These are phyloP conservation scores for Oedothorax gibbosus DNA, from an alignment of 1,140 invertebrate genomes.

Conservation along the genomic window DNA sequence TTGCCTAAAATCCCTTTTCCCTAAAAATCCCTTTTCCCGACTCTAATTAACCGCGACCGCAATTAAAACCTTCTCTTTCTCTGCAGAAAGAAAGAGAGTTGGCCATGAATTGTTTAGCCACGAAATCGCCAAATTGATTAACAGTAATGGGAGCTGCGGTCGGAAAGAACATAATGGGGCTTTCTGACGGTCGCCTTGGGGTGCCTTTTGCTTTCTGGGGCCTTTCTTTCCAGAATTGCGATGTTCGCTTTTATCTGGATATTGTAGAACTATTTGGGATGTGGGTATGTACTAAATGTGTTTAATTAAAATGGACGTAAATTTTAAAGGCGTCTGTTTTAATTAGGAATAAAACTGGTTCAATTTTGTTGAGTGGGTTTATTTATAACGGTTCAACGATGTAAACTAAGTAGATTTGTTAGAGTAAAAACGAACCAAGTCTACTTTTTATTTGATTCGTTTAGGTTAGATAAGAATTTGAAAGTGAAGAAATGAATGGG, in stretches of 20 bases:
- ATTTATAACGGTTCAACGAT: too few species aligned
- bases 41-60: slow-evolving; percentile 44
- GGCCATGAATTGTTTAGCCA: slow-evolving; percentile 53
- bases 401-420: too few species aligned
- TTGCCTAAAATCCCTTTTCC: too few species aligned
- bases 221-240: neutral
- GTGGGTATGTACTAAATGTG: too few species aligned
- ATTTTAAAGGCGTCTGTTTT: too few species aligned
- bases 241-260: neutral
- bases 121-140: slow-evolving; percentile 59
- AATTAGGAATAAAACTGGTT: too few species aligned
- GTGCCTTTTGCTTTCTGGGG: neutral
- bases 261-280: neutral
- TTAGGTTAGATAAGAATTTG: too few species aligned
- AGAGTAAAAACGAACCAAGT: too few species aligned
- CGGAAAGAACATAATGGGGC: slow-evolving; percentile 54
- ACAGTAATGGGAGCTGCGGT: slow-evolving; percentile 54
- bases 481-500: too few species aligned
- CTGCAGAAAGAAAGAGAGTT: neutral
- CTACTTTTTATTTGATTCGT: too few species aligned
- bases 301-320: too few species aligned
- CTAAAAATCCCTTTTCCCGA: slow-evolving; percentile 23
- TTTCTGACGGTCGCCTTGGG: slow-evolving; percentile 29
- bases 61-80: slow-evolving; percentile 39
- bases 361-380: too few species aligned